These are phyloP conservation scores for Toxotes lorentzi DNA, from an alignment of 2,797 vertebrate genomes.

Conservation along the genomic window DNA sequence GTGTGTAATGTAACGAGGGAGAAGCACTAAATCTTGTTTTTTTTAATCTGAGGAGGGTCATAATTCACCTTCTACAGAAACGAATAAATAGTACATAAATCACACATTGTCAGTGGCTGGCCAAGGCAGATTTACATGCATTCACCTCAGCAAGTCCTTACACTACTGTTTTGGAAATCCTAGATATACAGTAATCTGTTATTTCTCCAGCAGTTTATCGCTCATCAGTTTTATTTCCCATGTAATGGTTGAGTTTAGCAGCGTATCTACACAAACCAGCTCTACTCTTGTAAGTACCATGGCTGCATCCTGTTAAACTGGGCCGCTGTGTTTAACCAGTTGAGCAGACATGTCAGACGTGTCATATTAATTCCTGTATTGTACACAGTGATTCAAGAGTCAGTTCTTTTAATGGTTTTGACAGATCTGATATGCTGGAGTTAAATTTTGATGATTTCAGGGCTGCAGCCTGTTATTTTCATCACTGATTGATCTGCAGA, in stretches of 20 bases:
- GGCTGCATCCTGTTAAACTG: slow-evolving; percentile 2
- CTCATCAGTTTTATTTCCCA: no score
- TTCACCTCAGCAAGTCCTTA: background rate
- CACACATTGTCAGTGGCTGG: background rate
- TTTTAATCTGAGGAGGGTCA: background rate
- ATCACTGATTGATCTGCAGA: background rate
- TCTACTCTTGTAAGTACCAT: background rate
- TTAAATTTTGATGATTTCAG: no score
- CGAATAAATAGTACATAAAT: background rate
- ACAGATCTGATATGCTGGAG: no score
- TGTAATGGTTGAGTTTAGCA: no score
- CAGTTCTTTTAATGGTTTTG: no score
- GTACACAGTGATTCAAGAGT: background rate
- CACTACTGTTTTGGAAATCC: background rate
- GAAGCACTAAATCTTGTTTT: slow-evolving; percentile 9
- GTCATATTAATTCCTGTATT: background rate
- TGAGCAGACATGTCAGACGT: background rate
- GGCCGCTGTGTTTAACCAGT: background rate
- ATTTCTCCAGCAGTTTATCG: background rate
- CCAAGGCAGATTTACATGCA: background rate
- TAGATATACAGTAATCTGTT: background rate
- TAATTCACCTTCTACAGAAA: slow-evolving; percentile 1
- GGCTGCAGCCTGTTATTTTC: background rate
- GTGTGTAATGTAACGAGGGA: slow-evolving; percentile 13
- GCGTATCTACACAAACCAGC: background rate